A percentile compares a stretch with the other conserved stretches of the same genome.
Evolutionary conservation across 2,797 vertebrate genomes (phyloP).

Genomic region (Mormyrus proboscirostris): DNA sequence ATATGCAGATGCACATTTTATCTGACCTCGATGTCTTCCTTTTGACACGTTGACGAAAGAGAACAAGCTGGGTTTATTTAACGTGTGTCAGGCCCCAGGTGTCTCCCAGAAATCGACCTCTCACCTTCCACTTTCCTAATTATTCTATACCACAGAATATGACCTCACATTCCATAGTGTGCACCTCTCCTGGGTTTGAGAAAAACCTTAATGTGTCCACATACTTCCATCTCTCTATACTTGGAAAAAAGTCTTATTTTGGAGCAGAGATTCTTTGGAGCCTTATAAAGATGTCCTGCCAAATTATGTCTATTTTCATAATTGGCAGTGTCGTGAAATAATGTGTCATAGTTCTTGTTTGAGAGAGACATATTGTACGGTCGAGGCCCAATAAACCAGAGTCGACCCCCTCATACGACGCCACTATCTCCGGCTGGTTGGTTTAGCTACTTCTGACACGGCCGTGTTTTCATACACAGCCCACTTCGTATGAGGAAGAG

Average conservation of each 20-base stretch:
- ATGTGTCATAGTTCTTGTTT: slow-evolving; percentile 6
- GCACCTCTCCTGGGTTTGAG: not conserved
- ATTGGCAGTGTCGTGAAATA: not conserved
- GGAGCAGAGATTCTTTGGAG: slow-evolving; percentile 9
- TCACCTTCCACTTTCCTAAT: not conserved
- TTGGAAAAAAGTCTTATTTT: not conserved
- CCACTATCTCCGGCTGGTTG: not conserved
- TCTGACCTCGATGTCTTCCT: not conserved
- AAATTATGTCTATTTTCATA: slow-evolving; percentile 11
- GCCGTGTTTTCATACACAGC: not conserved
- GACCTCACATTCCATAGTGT: not conserved
- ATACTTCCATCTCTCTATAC: not conserved
- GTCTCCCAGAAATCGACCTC: not conserved
- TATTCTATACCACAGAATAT: not conserved
- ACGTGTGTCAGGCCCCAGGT: not conserved
- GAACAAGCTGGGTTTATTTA: not conserved
- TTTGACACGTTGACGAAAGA: not conserved
- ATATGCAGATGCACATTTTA: not conserved
- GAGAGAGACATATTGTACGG: slow-evolving; percentile 3
- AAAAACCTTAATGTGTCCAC: not conserved
- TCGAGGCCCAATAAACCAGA: not conserved
- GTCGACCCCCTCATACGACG: not conserved
- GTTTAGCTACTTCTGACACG: not conserved
- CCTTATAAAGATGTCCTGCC: not conserved
- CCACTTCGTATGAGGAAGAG: not conserved